Base-by-base conservation (phyloP, 37 sponge, comb jelly and placozoan genomes). In the Agelas oroides region DNA sequence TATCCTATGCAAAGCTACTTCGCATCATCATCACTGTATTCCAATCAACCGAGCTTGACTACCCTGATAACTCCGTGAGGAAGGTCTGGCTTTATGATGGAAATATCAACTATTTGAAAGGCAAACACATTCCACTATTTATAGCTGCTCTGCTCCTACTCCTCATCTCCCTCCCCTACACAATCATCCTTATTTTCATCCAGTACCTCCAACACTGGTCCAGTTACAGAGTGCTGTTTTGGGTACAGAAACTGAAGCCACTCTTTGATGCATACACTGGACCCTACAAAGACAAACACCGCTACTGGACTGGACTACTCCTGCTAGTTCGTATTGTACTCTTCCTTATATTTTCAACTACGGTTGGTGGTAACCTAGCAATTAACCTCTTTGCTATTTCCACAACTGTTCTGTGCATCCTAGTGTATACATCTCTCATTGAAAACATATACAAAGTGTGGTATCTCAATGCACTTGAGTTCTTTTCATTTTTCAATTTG, bases 1-100 rank as follows among this genome's bases (percentile, higher is more conserved):
- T 83, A 2, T 73, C 74, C 17, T 83, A 83, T 57, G 35, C 74
- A 41, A 83, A 83, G 27, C 13, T 83, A 37, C 58, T 83, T 32
- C 59, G 73, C 28, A 70, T 41, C 18, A 28, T 71, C 34, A 59
- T 73, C 24, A 23, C 59, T 21, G 36, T 40, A 0, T 56, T 83
- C 30, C 20, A 28, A 59, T 76, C 14, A 21, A 76, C 76, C 15
- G 36, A 17, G 16, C 21, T 76, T 5, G 59, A 27, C 1, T 34
- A 59, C n/a, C 69, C 69, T 30, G 13, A 67, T 30, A 31, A 34
- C 2, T 32, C 23, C 2, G 31, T n/a, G n/a, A n/a, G 34, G 20
- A 76, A 58, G 27, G 33, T 55, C 17, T 76, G 76, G 76, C 60
- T 76, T 20, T 59, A 76, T 76, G 76, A 76, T 31, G 76, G 38